Evolutionary conservation across 2,113 vertebrate species (phyloP), one percentile per base, ranked within the genome.

Genomic region (Fregata magnificens): DNA sequence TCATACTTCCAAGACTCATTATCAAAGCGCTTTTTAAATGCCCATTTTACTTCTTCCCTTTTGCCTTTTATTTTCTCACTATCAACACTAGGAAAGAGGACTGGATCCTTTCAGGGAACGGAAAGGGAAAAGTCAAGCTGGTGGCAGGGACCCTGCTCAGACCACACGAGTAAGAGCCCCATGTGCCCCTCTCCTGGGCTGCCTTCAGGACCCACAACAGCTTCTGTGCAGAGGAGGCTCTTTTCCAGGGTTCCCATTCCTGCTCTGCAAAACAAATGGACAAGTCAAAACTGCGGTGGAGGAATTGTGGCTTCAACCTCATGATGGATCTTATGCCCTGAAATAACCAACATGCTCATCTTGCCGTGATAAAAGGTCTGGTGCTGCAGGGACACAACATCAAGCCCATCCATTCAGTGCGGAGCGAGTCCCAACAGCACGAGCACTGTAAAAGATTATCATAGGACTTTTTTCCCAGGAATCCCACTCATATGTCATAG

Each of bases 391-490:
- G 76, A 25, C 16, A 4, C 49, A 36, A 3, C 34, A 9, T 2
- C 2, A 3, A 71, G 40, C 53, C 18, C 74, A 34, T 1, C n/a
- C 47, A 3, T 4, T 26, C 4, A 0, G 16, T 31, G 61, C 0
- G 0, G 11, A 9, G 38, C 0, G 7, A 25, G 6, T 14, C 5
- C 53, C 55, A 18, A 2, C 1, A 3, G 63, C 50, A 6, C 29
- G 3, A 26, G 28, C 73, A 10, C 69, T 32, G 49, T 2, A 13
- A 9, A 47, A 50, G 20, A 28, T 7, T 10, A 13, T n/a, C 25
- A 3, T 0, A 1, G 0, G 53, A 32, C 26, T 16, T 3, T 31
- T 7, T 6, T 31, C 53, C 42, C 1, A 13, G 86, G 42, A 63
- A 76, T 50, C 18, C 52, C 80, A 76, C 47, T 15, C 31, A 0